These are phyloP conservation scores for Pagrus major DNA, from an alignment of 2,113 vertebrate genomes.

Conservation along the genomic window DNA sequence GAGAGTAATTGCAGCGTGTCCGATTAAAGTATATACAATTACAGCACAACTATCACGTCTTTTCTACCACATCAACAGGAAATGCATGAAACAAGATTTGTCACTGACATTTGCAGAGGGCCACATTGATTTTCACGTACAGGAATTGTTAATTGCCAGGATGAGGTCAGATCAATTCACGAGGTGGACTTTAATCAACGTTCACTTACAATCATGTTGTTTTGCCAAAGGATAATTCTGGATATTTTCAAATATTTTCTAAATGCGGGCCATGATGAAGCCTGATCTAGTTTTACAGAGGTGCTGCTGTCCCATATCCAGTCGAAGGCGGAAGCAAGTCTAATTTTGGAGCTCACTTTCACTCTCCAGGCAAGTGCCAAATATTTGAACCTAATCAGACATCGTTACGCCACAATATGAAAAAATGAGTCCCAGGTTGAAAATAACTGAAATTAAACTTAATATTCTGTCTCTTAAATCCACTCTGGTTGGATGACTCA, in stretches of 20 bases:
- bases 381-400: constrained; percentile 53
- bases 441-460: constrained; percentile 25
- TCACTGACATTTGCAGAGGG: constrained; percentile 46
- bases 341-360: constrained; percentile 6
- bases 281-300: constrained; percentile 23
- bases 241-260: constrained; percentile 27
- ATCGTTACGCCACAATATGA: constrained; percentile 10
- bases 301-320: constrained; percentile 9
- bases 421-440: constrained; percentile 25
- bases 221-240: constrained; percentile 26
- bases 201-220: constrained; percentile 21
- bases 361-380: constrained; percentile 19
- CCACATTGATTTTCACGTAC: constrained; percentile 45
- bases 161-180: constrained; percentile 51
- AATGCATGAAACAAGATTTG: constrained; percentile 33
- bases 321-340: constrained; percentile 22
- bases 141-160: constrained; percentile 45
- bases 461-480: constrained; percentile 35
- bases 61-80: constrained; percentile 22
- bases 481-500: background rate
- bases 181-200: constrained; percentile 52
- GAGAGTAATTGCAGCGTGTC: constrained; percentile 31
- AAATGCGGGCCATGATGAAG: background rate
- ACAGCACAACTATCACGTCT: constrained; percentile 34
- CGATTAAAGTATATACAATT: constrained; percentile 30